Percentiles rank a stretch among this genome's conserved stretches.
These are phyloP conservation scores for Malacoctenus gilli DNA, from an alignment of 2,797 vertebrate species.

Conservation along the genomic window DNA sequence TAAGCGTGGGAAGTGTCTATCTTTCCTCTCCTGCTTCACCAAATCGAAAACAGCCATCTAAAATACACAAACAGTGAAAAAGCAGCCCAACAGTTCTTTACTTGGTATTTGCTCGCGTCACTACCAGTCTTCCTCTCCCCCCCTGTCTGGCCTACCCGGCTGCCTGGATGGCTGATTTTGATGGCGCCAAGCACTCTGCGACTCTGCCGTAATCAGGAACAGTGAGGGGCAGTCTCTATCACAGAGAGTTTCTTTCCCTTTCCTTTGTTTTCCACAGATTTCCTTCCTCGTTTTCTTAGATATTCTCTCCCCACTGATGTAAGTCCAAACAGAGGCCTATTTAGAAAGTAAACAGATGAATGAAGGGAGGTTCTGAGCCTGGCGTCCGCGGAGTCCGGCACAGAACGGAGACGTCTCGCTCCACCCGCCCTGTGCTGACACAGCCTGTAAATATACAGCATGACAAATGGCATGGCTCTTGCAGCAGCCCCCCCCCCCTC, in stretches of 20 bases:
- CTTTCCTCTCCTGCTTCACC: conserved; percentile 69
- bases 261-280: conserved; percentile 87
- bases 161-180: conserved; percentile 80
- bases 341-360: conserved; percentile 87
- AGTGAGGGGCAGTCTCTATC: conserved; percentile 82
- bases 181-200: conserved; percentile 83
- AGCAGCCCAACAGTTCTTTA: conserved; percentile 64
- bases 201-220: conserved; percentile 83
- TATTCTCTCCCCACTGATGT: conserved; percentile 86
- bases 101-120: conserved; percentile 78
- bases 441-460: conserved; percentile 80
- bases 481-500: conserved; percentile 63
- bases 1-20: conserved; percentile 60
- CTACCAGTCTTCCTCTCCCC: conserved; percentile 74
- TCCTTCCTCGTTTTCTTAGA: conserved; percentile 89
- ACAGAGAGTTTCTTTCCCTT: conserved; percentile 85
- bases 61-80: conserved; percentile 79
- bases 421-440: conserved; percentile 72
- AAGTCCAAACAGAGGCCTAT: conserved; percentile 86
- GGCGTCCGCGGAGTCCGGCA: conserved; percentile 70
- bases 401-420: conserved; percentile 73
- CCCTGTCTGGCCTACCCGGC: conserved; percentile 77
- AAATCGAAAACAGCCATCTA: conserved; percentile 80
- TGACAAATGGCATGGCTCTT: conserved; percentile 78
- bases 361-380: conserved; percentile 77